Percentiles rank a stretch among this genome's conserved stretches.
Evolutionary conservation across 2,797 vertebrate genomes (phyloP).

Genomic region (Darevskia mixta): DNA sequence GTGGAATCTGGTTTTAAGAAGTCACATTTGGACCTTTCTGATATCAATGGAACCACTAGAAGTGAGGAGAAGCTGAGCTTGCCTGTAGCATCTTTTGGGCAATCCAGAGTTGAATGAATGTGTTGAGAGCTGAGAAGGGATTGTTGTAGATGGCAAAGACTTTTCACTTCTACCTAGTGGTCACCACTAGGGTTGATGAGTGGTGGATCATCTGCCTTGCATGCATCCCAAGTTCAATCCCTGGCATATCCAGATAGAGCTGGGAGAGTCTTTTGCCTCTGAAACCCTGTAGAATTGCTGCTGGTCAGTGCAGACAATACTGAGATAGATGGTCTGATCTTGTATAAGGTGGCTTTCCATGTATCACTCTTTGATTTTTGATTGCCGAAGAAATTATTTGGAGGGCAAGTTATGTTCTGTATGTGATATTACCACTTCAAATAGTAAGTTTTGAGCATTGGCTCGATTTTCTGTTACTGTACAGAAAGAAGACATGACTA

Average conservation of each 20-base stretch:
- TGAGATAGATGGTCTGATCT: too few relatives aligned
- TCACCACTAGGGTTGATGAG: not conserved
- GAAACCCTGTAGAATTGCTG: too few relatives aligned
- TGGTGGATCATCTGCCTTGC: too few relatives aligned
- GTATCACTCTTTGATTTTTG: too few relatives aligned
- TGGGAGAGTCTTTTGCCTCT: too few relatives aligned
- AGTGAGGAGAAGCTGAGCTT: not conserved
- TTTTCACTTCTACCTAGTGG: not conserved
- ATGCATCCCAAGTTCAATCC: too few relatives aligned
- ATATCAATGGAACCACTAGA: not conserved
- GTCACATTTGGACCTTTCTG: not conserved
- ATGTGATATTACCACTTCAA: not conserved
- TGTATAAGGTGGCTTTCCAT: too few relatives aligned
- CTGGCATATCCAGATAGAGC: too few relatives aligned
- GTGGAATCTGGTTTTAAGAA: not conserved
- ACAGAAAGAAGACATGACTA: not conserved
- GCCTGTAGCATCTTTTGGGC: not conserved
- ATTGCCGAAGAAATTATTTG: not conserved
- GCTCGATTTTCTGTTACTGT: not conserved
- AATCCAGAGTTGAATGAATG: not conserved
- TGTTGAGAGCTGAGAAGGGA: not conserved
- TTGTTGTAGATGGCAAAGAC: not conserved
- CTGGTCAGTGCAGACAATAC: too few relatives aligned
- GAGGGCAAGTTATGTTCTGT: not conserved
- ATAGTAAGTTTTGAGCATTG: not conserved